Percentiles rank a stretch among this genome's conserved stretches.
These are phyloP conservation scores for Armadillidium nasatum DNA, from an alignment of 1,140 invertebrate genomes.

Conservation along the genomic window DNA sequence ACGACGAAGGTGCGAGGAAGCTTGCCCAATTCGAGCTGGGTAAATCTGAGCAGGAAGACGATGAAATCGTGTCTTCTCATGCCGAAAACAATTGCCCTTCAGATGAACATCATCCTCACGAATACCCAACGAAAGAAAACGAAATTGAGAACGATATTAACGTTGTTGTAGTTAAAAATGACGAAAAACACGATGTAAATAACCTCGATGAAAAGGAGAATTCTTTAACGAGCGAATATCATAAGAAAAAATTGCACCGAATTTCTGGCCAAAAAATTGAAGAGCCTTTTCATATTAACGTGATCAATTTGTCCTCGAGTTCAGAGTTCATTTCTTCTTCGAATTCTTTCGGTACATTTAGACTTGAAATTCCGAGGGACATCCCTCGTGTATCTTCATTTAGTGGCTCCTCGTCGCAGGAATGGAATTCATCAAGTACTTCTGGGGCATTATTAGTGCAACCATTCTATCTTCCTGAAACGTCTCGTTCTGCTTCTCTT, in stretches of 20 bases:
- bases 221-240: background rate
- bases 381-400: background rate
- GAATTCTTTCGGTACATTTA: background rate
- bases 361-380: background rate
- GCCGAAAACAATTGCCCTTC: background rate
- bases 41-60: too few relatives aligned
- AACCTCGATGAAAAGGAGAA: background rate
- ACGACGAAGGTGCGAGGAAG: too few relatives aligned
- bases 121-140: background rate
- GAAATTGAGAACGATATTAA: background rate
- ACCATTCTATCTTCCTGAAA: background rate
- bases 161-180: background rate
- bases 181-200: background rate
- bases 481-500: background rate
- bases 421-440: background rate
- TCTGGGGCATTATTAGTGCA: background rate
- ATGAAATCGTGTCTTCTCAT: background rate
- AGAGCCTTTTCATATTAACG: background rate
- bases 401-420: background rate
- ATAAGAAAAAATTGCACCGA: background rate
- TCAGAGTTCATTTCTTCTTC: background rate
- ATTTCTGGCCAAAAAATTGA: background rate
- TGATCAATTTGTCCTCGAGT: background rate
- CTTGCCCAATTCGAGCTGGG: too few relatives aligned
- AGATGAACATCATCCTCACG: background rate